A percentile compares a stretch with the other conserved stretches of the same genome.
These are phyloP conservation scores for Epinotia bilunana DNA, from an alignment of 2,888 invertebrate genomes.

Conservation along the genomic window DNA sequence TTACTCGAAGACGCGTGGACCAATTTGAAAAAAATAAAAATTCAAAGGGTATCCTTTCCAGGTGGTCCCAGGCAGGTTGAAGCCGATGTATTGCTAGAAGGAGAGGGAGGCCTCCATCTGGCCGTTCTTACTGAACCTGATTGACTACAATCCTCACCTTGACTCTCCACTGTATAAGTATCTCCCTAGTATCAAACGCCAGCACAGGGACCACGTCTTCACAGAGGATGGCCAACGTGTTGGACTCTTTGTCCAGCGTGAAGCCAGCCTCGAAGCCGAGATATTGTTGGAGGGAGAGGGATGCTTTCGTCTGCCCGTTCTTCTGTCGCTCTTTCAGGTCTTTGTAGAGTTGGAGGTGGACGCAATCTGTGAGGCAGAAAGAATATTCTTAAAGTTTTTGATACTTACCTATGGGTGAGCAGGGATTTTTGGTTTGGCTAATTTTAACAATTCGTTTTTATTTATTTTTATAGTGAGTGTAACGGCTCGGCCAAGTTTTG, in stretches of 20 bases:
- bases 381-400: not conserved
- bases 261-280: conserved; percentile 95
- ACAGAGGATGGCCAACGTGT: conserved; percentile 94
- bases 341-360: conserved; percentile 94
- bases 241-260: conserved; percentile 95
- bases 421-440: no score
- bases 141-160: conserved; percentile 61
- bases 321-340: conserved; percentile 95
- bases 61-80: conserved; percentile 76
- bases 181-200: conserved; percentile 94
- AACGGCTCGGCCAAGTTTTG: not conserved
- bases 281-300: conserved; percentile 93
- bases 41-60: no score
- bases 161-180: conserved; percentile 94
- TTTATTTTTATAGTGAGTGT: not conserved
- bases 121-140: conserved; percentile 83
- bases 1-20: no score
- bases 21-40: no score
- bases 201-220: conserved; percentile 93
- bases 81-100: conserved; percentile 93
- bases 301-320: conserved; percentile 94
- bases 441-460: not conserved
- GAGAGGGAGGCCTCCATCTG: conserved; percentile 95
- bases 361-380: conserved; percentile 88
- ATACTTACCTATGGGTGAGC: no score